Conservation (phyloP, 37 sponge, comb jelly and placozoan species). For the Cliona cf. orientalis region DNA sequence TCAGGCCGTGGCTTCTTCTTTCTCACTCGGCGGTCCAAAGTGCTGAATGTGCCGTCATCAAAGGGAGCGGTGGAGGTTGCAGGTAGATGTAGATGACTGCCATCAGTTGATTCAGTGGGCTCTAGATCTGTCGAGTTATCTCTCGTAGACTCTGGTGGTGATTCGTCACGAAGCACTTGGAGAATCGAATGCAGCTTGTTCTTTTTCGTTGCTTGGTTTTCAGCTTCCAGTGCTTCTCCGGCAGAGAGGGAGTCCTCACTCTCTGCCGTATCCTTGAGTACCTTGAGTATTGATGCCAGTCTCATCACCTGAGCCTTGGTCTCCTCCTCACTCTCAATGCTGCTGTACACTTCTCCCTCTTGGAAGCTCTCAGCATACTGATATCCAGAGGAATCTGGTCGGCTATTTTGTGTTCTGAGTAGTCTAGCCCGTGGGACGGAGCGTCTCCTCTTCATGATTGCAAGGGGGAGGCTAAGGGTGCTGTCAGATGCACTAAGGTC, state of each 20-base stretch:
- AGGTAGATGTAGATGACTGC: too few species aligned
- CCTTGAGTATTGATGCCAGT: background rate
- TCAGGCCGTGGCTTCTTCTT: background rate
- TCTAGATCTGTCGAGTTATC: background rate
- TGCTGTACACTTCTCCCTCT: background rate
- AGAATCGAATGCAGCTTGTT: constrained; percentile 13
- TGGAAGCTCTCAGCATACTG: background rate
- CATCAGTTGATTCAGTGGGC: background rate
- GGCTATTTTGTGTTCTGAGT: too few species aligned
- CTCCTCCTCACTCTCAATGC: background rate
- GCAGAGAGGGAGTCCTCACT: background rate
- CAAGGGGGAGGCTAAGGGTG: too few species aligned
- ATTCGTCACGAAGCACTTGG: background rate
- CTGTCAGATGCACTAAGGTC: too few species aligned
- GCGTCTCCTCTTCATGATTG: background rate
- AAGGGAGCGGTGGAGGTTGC: background rate
- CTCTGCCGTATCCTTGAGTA: background rate
- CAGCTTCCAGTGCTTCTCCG: background rate
- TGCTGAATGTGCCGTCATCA: background rate
- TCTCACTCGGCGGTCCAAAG: background rate
- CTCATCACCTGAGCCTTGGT: background rate
- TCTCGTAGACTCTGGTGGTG: background rate
- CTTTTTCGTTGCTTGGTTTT: constrained; percentile 2
- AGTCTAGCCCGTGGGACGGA: background rate
- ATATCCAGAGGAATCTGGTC: background rate